Base-by-base conservation (phyloP, 2,797 vertebrate species). In the Pseudochirops cupreus region DNA sequence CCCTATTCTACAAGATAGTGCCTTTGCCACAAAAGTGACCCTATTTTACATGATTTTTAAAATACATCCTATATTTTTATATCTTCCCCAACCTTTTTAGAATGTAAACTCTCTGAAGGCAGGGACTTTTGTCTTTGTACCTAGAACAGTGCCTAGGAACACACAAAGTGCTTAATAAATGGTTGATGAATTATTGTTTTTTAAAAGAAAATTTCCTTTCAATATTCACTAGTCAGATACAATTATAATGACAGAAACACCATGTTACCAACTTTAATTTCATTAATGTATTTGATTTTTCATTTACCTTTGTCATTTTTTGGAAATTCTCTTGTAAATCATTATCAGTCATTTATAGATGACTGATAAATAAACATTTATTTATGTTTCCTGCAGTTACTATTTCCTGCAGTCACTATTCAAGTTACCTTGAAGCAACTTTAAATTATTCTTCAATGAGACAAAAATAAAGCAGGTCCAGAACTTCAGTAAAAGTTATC, bases 91-190 rank as follows among this genome's bases (percentile, higher is more conserved):
- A 92, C 58, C 39, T 93, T n/a, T 57, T 18, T 59, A 12, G 12
- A 95, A 94, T 91, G 59, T 93, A 93, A 94, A 92, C 94, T 95
- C n/a, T 21, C 92, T 93, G 58, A 94, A 54, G 9, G 39, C 31
- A 95, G 7, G 1, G 18, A n/a, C 33, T 92, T 57, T 89, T 90
- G 12, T 0, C 53, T 54, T 33, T 24, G 56, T 90, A 92, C 92
- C 59, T 92, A 94, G 95, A 16, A 91, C 46, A 92, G 92, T 13
- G 9, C 26, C 4, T 26, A 92, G 33, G 18, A 93, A 62, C 46
- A 87, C 2, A 89, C 29, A 21, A 28, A 74, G 16, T 54, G 31
- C 26, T 96, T 92, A 90, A 93, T 82, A 96, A 93, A 94, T 82
- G 56, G 1, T 52, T 90, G 39, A 5, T 29, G 52, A 94, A 87